Evolutionary conservation across 2,113 vertebrate species (phyloP).

Genomic region (Balaeniceps rex): DNA sequence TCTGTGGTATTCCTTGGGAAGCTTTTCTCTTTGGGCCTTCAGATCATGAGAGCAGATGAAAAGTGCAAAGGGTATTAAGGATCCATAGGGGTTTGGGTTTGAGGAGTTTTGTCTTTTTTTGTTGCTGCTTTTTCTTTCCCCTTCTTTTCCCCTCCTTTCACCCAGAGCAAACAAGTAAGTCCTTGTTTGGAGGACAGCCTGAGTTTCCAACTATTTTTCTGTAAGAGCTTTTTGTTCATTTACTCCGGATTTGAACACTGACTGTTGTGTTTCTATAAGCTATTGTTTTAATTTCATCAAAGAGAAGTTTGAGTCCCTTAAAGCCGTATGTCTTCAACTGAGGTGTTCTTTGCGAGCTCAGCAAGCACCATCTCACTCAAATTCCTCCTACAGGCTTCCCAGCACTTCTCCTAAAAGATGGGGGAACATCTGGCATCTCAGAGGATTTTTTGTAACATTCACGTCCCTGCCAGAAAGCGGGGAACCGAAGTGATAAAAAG

Average conservation of each 20-base stretch:
- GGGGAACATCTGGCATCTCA: not conserved
- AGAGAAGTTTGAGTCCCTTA: not conserved
- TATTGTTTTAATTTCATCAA: not conserved
- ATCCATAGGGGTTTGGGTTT: not conserved
- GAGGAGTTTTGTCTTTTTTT: not conserved
- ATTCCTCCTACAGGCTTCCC: not conserved
- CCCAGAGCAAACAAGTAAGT: not conserved
- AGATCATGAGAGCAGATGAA: not conserved
- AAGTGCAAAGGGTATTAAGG: not conserved
- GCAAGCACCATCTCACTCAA: not conserved
- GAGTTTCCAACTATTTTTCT: not conserved
- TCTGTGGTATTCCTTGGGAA: not conserved
- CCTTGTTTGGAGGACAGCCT: not conserved
- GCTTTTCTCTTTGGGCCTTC: not conserved
- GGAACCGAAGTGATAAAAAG: not conserved
- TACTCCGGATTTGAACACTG: not conserved
- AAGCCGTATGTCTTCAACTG: rapidly evolving
- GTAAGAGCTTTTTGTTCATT: not conserved
- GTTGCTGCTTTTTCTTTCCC: not conserved
- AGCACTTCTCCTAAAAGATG: not conserved
- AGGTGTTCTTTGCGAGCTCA: not conserved
- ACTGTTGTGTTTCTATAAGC: not conserved
- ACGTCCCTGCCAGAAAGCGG: not conserved
- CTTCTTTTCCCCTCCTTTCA: not conserved
- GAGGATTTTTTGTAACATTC: not conserved